phyloP scores from a whole-genome alignment of 2,113 vertebrate species.

The Ceyx cyanopectus region DNA sequence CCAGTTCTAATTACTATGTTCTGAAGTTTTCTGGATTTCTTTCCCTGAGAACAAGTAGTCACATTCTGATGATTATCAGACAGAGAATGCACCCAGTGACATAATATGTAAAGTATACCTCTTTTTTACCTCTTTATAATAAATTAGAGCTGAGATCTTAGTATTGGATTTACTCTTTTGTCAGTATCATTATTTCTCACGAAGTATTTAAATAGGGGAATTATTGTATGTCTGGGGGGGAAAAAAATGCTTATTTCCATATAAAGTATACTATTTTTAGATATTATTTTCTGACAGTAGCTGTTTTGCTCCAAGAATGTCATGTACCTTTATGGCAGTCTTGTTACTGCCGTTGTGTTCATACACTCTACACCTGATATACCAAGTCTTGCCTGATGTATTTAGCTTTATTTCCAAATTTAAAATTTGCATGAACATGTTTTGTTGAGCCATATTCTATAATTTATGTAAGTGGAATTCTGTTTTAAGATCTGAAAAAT shows the following conservation, averaged over 20 bases:
- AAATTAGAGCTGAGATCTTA: neutral
- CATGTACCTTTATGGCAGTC: rapidly evolving
- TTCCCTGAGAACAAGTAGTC: neutral
- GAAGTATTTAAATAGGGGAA: neutral
- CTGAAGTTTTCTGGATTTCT: neutral
- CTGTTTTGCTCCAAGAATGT: neutral
- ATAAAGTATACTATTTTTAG: neutral
- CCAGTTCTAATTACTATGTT: neutral
- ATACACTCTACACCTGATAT: neutral
- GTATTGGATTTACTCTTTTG: neutral
- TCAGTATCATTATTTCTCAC: neutral
- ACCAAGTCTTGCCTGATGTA: neutral
- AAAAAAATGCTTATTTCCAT: neutral
- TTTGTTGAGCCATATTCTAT: neutral
- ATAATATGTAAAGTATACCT: neutral
- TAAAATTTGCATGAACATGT: neutral
- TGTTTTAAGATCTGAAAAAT: neutral
- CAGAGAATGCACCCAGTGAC: neutral
- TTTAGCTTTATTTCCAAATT: neutral
- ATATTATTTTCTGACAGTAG: neutral
- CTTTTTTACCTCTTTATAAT: neutral
- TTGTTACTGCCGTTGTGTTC: neutral
- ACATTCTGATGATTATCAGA: neutral
- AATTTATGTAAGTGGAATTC: neutral
- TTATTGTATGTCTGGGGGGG: neutral